Evolutionary conservation across 2,888 invertebrate species (phyloP), one percentile per base, ranked within the genome.

Genomic region (Sinodicranocentrus sp.): DNA sequence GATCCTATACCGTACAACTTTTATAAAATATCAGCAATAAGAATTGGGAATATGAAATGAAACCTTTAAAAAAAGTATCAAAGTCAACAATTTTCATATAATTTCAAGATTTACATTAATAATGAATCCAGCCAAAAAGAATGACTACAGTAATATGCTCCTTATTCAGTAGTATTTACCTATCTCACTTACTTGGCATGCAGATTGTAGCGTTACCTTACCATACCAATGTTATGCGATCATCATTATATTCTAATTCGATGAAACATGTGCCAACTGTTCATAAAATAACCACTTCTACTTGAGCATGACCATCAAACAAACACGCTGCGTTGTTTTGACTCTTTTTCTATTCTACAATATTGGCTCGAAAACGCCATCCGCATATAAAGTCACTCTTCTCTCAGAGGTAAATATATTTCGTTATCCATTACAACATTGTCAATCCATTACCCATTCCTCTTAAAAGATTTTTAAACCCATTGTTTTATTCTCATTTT

Each of bases 181-280:
- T 8, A 39, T 8, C 8, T 39, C 39, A 39, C 39, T 8, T 39
- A 39, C 39, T 59, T 59, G 59, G 59, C 59, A 23, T 59, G 25
- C 59, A 8, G 23, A 25, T 25, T n/a, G n/a, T 2, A 17, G 23
- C 19, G 59, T 59, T 26, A 59, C 59, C 59, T 59, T 26, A n/a
- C n/a, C n/a, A n/a, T n/a, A n/a, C 17, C 28, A 28, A n/a, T 63
- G 33, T 17, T 63, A 19, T 33, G 63, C 39, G 10, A 63, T 63
- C 19, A 8, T 17, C 26, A 63, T 63, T 21, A n/a, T 17, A 63
- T 63, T 39, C 13, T 39, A 13, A 63, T 63, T 63, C 63, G 33
- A 63, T 33, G 39, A 67, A 44, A 23, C 67, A 25, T 67, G 67
- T 25, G 67, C 67, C 44, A 67, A 67, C 19, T n/a, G 28, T 63